Conservation (phyloP, 2,888 invertebrate species). For the Drosophila trichaetosa region DNA sequence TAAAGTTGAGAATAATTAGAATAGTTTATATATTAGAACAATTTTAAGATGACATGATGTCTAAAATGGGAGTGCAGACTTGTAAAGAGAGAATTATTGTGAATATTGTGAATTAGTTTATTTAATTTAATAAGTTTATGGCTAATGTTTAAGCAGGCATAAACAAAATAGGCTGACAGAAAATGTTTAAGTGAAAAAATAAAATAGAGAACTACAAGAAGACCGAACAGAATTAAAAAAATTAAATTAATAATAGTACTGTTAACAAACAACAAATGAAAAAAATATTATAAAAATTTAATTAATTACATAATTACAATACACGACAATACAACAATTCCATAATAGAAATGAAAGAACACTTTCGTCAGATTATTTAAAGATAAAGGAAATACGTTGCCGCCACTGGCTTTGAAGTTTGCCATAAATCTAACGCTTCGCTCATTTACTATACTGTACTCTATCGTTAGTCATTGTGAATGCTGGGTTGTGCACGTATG, state of each 20-base stretch:
- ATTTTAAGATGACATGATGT: neutral
- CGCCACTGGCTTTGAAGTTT: neutral
- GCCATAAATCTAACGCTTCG: neutral
- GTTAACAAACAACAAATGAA: neutral
- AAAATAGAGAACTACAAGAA: neutral
- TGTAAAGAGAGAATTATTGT: neutral
- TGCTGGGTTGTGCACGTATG: slow-evolving; percentile 29
- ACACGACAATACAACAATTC: neutral
- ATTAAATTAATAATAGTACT: neutral
- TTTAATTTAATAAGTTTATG: neutral
- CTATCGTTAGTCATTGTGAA: slow-evolving; percentile 16
- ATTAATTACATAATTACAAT: neutral
- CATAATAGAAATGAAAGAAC: neutral
- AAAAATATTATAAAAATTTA: neutral
- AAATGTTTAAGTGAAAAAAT: neutral
- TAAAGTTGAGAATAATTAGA: neutral
- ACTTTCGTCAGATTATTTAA: neutral
- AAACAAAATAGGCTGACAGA: neutral
- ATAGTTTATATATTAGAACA: neutral
- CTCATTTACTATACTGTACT: slow-evolving; percentile 1
- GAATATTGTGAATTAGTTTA: neutral
- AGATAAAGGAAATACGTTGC: neutral
- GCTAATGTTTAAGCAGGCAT: neutral
- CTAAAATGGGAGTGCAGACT: neutral
- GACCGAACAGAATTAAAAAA: no score